Evolutionary conservation across 1,140 invertebrate genomes (phyloP), one percentile per base, ranked within the genome.

Genomic region (Lanistes nyassanus): DNA sequence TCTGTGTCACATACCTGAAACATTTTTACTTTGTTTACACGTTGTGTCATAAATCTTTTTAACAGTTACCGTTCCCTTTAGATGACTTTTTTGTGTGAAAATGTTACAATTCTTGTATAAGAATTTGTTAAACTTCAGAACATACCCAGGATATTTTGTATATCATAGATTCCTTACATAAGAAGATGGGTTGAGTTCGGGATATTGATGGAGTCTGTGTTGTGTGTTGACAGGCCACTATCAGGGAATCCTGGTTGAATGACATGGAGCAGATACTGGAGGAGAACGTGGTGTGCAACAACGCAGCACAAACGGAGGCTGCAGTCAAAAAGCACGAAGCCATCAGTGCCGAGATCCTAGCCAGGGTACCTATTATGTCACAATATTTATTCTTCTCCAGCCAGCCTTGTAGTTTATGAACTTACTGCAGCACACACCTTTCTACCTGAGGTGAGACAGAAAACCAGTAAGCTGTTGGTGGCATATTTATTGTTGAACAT

Each of bases 241-340:
- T 99, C 5, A 91, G 97, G 75, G 95, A 97, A 84, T 94, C 95
- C 2, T 99, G 99, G 89, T 90, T 99, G 26, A 97, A 97, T 89
- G 98, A 99, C 90, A 99, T 99, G 97, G 97, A 96, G 76, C 95
- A 96, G 89, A 97, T 99, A 19, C 88, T 99, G 29, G 95, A 94
- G 0, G 97, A 99, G 90, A 95, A 97, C 13, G 85, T 85, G 69
- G 81, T 83, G 87, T 95, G 95, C 36, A 94, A 93, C 82, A 97
- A 96, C 90, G 90, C 98, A 75, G 92, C 93, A 0, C 97, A 99
- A 88, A 96, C 99, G 0, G 98, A 99, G 86, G 97, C 97, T 16
- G 98, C 97, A 0, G 93, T 99, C 9, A 99, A 99, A 90, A 99
- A 99, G 87, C 97, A 99, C 87, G 97, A 99, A 90, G 98, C 98